Conservation (phyloP, 1,140 invertebrate genomes). For the Diuraphis noxia region DNA sequence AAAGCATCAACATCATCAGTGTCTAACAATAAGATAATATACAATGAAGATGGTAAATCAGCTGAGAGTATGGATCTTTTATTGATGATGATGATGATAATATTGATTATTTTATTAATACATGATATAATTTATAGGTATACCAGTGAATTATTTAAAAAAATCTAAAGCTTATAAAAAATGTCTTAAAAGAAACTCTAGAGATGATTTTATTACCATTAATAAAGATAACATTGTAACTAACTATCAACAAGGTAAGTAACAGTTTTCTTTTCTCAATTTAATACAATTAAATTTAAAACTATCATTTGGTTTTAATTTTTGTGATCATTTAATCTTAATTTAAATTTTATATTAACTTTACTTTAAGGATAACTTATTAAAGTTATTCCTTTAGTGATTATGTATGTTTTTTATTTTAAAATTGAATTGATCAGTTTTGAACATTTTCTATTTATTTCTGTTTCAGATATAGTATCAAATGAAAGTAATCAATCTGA, state of each 20-base stretch:
- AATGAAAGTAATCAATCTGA: neutral
- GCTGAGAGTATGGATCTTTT: neutral
- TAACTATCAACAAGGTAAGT: neutral
- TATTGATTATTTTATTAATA: neutral
- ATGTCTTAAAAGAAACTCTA: neutral
- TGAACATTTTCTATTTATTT: neutral
- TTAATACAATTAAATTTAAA: neutral
- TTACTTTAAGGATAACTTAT: neutral
- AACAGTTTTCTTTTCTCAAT: neutral
- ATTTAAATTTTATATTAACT: neutral
- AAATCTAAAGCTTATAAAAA: neutral
- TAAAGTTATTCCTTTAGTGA: neutral
- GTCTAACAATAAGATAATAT: too few species aligned
- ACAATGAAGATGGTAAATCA: neutral
- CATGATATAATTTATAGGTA: neutral
- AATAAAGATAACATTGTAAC: neutral
- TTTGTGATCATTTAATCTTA: neutral
- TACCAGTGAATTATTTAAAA: neutral
- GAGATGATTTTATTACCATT: neutral
- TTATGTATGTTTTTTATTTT: neutral
- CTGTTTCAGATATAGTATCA: neutral
- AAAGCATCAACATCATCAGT: too few species aligned
- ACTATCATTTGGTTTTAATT: neutral
- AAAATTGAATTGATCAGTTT: neutral
- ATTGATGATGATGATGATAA: neutral